Evolutionary conservation across 2,888 invertebrate genomes (phyloP).

Genomic region (Hedya salicella): DNA sequence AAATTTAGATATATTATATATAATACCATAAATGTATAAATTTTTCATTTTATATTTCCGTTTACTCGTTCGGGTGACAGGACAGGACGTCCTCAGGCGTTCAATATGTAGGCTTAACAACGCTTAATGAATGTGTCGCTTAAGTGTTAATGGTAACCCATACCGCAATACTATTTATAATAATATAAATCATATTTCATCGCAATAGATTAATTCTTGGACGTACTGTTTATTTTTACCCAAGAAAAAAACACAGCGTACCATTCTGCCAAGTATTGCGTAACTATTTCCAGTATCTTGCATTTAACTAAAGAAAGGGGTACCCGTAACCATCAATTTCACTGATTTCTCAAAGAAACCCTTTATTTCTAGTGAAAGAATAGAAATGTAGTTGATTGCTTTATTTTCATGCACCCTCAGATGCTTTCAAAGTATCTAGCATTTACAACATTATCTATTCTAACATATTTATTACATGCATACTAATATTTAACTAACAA

Average conservation of each 20-base stretch:
- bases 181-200: too few relatives aligned
- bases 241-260: neutral
- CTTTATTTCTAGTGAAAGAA: conserved; percentile 21
- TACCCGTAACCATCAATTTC: conserved; percentile 22
- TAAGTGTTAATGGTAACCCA: too few relatives aligned
- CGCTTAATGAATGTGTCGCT: too few relatives aligned
- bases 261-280: neutral
- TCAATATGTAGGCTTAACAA: too few relatives aligned
- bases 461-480: neutral
- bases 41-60: too few relatives aligned
- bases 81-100: too few relatives aligned
- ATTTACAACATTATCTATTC: neutral
- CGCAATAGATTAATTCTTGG: too few relatives aligned
- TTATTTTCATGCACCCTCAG: conserved; percentile 13
- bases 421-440: neutral
- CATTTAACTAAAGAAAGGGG: conserved; percentile 8
- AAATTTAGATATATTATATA: too few relatives aligned
- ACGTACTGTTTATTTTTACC: neutral
- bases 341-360: conserved; percentile 26
- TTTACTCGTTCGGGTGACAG: too few relatives aligned
- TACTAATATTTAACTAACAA: too few relatives aligned
- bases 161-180: too few relatives aligned
- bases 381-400: conserved; percentile 23
- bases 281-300: conserved; percentile 3
- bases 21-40: too few relatives aligned